A percentile compares a stretch with the other conserved stretches of the same genome.
phyloP scores from a whole-genome alignment of 2,797 vertebrate genomes.

The Rousettus madagascariensis region DNA sequence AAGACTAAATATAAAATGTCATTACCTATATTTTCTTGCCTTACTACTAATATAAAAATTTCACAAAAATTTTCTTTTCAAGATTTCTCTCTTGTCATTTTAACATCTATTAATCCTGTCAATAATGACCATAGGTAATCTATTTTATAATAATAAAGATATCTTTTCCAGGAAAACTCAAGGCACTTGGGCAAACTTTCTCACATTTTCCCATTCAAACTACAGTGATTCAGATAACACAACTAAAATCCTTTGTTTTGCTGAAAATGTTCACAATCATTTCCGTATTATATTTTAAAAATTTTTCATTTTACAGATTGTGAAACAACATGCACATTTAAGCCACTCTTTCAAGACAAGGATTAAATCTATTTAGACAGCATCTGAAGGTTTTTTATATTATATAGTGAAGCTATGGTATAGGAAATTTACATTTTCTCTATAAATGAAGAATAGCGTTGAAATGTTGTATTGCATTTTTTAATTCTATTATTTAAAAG shows the following conservation, averaged over 20 bases:
- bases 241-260: conserved; percentile 14
- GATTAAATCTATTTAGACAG: not conserved
- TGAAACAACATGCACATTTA: not conserved
- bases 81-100: not conserved
- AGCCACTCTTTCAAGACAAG: not conserved
- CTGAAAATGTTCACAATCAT: not conserved
- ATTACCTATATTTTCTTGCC: conserved; percentile 19
- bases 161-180: not conserved
- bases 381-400: not conserved
- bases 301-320: not conserved
- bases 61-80: not conserved
- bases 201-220: not conserved
- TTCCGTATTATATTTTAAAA: not conserved
- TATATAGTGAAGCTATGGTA: not conserved
- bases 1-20: not conserved
- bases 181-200: not conserved
- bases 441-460: not conserved
- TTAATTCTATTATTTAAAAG: conserved; percentile 28
- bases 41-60: conserved; percentile 16
- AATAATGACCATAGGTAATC: not conserved
- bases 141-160: not conserved
- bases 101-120: not conserved
- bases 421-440: conserved; percentile 20
- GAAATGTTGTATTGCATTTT: not conserved
- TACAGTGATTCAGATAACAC: not conserved